Percentiles rank a stretch among this genome's conserved stretches.
Conservation (phyloP, 2,113 vertebrate genomes). For the Platysternon megacephalum region DNA sequence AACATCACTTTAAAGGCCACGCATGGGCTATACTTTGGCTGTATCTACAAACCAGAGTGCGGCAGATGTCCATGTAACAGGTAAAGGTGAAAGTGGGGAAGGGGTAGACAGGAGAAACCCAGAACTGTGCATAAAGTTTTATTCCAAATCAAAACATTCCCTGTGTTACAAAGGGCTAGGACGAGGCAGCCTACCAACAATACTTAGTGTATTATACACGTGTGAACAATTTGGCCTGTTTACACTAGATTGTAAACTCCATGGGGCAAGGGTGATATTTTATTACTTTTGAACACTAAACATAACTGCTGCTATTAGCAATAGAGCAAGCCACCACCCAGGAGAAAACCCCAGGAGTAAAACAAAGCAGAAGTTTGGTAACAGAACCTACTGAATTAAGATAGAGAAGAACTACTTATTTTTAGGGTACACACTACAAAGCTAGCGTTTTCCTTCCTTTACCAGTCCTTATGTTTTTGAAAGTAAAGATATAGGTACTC, state of each 20-base stretch:
- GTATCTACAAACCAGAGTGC: background rate
- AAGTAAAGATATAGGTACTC: too few species aligned
- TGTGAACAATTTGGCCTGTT: background rate
- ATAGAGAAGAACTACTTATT: background rate
- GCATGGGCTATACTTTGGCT: slow-evolving; percentile 35
- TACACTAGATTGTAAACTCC: background rate
- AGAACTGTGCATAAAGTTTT: background rate
- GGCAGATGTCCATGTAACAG: background rate
- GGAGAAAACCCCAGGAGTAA: too few species aligned
- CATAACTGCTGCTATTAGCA: background rate
- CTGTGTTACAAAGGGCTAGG: background rate
- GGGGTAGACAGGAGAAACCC: background rate
- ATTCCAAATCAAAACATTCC: slow-evolving; percentile 5
- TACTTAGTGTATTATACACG: background rate
- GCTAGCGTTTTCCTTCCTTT: background rate
- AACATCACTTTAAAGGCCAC: slow-evolving; percentile 16
- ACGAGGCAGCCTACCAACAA: background rate
- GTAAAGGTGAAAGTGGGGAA: background rate
- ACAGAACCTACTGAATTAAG: background rate
- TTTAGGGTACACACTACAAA: background rate
- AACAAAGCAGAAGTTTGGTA: background rate
- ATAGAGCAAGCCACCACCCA: background rate
- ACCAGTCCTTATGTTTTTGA: background rate
- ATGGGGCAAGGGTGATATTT: background rate
- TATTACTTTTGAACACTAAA: background rate